phyloP scores from a whole-genome alignment of 1,140 invertebrate genomes.

The Psilanteris sp. region DNA sequence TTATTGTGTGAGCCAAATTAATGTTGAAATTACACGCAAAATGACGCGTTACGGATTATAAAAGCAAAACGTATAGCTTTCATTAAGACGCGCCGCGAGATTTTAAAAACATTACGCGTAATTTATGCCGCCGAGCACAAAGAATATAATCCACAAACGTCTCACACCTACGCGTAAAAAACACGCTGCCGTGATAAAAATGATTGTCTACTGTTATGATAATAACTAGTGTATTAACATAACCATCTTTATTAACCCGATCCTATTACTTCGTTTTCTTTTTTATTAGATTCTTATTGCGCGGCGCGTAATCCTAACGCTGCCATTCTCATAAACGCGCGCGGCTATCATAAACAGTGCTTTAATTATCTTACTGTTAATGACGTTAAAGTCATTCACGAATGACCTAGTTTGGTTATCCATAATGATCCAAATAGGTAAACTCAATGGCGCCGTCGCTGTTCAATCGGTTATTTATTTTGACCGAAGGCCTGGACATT shows the following conservation, averaged over 20 bases:
- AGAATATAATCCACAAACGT: too few species aligned
- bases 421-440: slow-evolving; percentile 15
- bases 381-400: slow-evolving; percentile 25
- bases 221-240: too few species aligned
- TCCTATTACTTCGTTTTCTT: slow-evolving; percentile 42
- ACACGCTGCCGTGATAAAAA: too few species aligned
- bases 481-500: slow-evolving; percentile 14
- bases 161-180: too few species aligned
- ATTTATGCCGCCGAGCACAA: too few species aligned
- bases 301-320: slow-evolving; percentile 4
- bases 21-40: too few species aligned
- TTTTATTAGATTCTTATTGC: slow-evolving; percentile 28
- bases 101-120: too few species aligned
- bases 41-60: too few species aligned
- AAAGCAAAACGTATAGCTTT: too few species aligned
- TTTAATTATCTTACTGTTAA: slow-evolving; percentile 42
- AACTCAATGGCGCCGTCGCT: slow-evolving; percentile 14
- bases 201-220: too few species aligned
- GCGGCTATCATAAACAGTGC: slow-evolving; percentile 11
- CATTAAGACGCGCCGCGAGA: too few species aligned
- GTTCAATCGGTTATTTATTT: slow-evolving; percentile 46
- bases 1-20: too few species aligned
- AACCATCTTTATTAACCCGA: slow-evolving; percentile 39
- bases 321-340: slow-evolving; percentile 7
- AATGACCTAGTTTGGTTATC: slow-evolving; percentile 41